Conservation (phyloP, 2,797 vertebrate genomes). For the Sciurus carolinensis region DNA sequence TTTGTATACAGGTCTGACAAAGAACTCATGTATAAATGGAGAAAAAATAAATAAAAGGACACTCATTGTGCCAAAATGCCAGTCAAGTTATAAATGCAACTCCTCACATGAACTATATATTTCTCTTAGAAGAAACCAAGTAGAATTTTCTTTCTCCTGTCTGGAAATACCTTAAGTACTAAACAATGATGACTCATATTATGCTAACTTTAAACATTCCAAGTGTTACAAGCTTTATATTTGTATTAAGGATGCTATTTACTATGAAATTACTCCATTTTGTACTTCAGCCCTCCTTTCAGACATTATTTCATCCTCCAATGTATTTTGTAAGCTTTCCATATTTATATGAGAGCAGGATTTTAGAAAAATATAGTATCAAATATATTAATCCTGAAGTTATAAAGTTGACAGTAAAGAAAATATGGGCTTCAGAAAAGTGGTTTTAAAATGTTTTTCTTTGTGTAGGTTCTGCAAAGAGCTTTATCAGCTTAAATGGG, state of each 20-base stretch:
- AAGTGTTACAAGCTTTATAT: not conserved
- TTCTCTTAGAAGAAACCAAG: not conserved
- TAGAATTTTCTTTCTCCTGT: not conserved
- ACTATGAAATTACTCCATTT: not conserved
- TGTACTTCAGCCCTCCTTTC: not conserved
- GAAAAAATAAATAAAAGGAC: not conserved
- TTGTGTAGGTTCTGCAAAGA: not conserved
- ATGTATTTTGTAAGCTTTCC: not conserved
- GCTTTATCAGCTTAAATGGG: not conserved
- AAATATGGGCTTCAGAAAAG: not conserved
- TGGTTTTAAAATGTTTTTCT: not conserved
- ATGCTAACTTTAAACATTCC: not conserved
- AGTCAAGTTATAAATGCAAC: not conserved
- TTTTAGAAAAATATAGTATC: not conserved
- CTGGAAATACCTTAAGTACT: not conserved
- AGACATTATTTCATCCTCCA: not conserved
- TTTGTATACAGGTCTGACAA: not conserved
- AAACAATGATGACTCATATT: not conserved
- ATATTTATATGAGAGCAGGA: not conserved
- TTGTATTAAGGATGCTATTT: conserved; percentile 12
- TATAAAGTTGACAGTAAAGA: not conserved
- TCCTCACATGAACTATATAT: not conserved
- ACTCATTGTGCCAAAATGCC: not conserved
- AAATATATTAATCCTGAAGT: not conserved
- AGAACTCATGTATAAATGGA: not conserved